Conservation (phyloP, 2,797 vertebrate species). For the Galagoides demidoff region DNA sequence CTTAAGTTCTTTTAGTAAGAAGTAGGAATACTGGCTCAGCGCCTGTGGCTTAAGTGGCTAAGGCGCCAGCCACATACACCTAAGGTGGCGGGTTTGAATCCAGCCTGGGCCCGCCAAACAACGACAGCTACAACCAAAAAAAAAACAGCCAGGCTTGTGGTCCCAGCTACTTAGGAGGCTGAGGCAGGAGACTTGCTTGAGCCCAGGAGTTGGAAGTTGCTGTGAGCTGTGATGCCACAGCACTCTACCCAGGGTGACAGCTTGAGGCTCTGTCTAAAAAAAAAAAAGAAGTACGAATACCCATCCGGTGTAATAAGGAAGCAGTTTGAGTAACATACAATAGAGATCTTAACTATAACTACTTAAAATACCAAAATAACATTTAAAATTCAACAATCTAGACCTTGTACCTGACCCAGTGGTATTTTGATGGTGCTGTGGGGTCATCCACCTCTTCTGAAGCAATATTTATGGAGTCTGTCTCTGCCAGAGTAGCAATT, state of each 20-base stretch:
- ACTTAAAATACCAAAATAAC: conserved; percentile 9
- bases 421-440: conserved; percentile 47
- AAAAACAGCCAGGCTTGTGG: no score
- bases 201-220: no score
- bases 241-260: no score
- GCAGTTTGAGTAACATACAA: not conserved
- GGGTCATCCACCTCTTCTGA: conserved; percentile 80
- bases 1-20: conserved; percentile 28
- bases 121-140: no score
- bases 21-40: conserved; percentile 34
- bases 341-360: not conserved
- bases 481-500: conserved; percentile 75
- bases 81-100: no score
- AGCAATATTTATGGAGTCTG: conserved; percentile 79
- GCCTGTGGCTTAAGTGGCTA: no score
- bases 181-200: no score
- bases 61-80: no score
- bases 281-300: conserved; percentile 26
- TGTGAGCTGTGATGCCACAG: no score
- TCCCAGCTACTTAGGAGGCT: no score
- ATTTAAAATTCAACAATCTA: conserved; percentile 15
- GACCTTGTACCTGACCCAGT: conserved; percentile 65
- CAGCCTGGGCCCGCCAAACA: no score
- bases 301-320: conserved; percentile 3
- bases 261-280: no score